Evolutionary conservation across 2,113 vertebrate species (phyloP).

Genomic region (Pyrgilauda ruficollis): DNA sequence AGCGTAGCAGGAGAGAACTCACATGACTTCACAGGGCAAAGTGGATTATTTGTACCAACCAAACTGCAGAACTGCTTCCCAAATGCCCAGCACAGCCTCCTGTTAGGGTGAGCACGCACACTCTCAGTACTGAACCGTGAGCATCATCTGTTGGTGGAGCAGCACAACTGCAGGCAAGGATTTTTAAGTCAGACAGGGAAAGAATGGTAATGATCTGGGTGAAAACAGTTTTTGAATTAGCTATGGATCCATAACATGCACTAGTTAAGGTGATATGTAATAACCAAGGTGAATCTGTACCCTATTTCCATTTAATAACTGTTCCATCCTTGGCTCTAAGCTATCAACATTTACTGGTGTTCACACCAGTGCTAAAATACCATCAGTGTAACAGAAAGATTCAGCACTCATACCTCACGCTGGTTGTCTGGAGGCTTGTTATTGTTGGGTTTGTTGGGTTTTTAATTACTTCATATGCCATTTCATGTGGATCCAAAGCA

Average conservation of each 20-base stretch:
- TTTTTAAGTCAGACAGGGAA: not conserved
- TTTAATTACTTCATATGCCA: not conserved
- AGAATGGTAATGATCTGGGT: not conserved
- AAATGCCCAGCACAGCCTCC: fast-evolving
- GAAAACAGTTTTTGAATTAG: not conserved
- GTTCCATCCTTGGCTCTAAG: not conserved
- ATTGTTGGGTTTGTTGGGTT: not conserved
- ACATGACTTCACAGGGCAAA: not conserved
- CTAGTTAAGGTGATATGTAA: not conserved
- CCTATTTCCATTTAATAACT: not conserved
- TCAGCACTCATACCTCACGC: not conserved
- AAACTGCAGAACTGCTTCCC: fast-evolving
- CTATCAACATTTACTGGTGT: too few species aligned
- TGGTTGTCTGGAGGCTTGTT: not conserved
- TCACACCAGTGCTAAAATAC: not conserved
- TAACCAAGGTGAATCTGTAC: not conserved
- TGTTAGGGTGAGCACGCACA: fast-evolving
- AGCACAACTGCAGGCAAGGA: conserved; percentile 7
- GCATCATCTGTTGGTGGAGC: conserved; percentile 16
- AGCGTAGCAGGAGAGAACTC: fast-evolving
- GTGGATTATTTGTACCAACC: not conserved
- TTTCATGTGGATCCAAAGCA: not conserved
- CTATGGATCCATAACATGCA: not conserved
- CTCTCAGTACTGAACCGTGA: not conserved
- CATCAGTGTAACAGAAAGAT: not conserved